A percentile compares a stretch with the other conserved stretches of the same genome.
Evolutionary conservation across 2,888 invertebrate species (phyloP).

Genomic region (Catocala sponsa): DNA sequence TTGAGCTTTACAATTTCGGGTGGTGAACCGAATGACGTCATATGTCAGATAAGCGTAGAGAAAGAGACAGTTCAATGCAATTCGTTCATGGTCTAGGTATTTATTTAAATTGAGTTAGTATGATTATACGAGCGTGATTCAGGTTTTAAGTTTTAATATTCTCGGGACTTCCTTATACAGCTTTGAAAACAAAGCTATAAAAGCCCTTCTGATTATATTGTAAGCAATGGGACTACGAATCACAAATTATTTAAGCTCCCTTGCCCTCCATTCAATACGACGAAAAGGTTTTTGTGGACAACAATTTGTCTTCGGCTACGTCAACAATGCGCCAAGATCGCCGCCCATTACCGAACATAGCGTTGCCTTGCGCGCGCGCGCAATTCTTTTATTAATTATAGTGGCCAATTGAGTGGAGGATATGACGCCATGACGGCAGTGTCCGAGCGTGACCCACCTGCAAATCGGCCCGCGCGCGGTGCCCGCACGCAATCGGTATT

Average conservation of each 20-base stretch:
- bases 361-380: constrained; percentile 72
- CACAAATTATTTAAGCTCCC: constrained; percentile 29
- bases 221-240: constrained; percentile 35
- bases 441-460: constrained; percentile 81
- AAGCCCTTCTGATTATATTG: constrained; percentile 15
- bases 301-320: constrained; percentile 50
- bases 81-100: constrained; percentile 2
- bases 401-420: constrained; percentile 83
- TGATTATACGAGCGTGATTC: not conserved
- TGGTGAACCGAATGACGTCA: constrained; percentile 31
- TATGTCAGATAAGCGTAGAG: constrained; percentile 16
- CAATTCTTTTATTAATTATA: constrained; percentile 86
- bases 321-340: constrained; percentile 73
- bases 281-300: constrained; percentile 22
- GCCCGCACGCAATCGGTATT: constrained; percentile 72
- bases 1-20: constrained; percentile 27
- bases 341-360: constrained; percentile 80
- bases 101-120: constrained; percentile 2
- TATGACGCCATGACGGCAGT: constrained; percentile 83
- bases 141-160: constrained; percentile 1
- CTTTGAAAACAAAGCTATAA: constrained; percentile 9
- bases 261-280: constrained; percentile 22
- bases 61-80: constrained; percentile 31
- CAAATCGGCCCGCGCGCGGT: constrained; percentile 67
- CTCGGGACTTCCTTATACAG: not conserved